Evolutionary conservation across 2,797 vertebrate genomes (phyloP), one percentile per base, ranked within the genome.

Genomic region (Micromesistius poutassou): DNA sequence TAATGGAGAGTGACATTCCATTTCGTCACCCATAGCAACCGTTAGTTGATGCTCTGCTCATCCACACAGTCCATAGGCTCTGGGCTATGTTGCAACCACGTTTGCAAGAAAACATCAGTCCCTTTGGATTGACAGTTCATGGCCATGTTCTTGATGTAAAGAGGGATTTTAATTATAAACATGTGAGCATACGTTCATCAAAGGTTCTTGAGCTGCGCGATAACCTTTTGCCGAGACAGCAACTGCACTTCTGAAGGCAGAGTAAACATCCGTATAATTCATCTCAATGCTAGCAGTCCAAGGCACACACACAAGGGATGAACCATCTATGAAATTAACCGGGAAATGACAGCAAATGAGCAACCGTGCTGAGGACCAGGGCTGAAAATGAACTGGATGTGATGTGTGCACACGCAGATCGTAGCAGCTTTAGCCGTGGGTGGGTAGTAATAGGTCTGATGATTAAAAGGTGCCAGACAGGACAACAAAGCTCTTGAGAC

Each of bases 261-360:
- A 25, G 68, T 1, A 75, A 71, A 77, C 76, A 84, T 86, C 78
- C 83, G 82, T 79, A 82, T 42, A 82, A 82, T 78, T 74, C 74
- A 22, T 80, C 70, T 77, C 83, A 81, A 83, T 84, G 79, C 73
- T 76, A 42, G 25, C 50, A 62, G 71, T 68, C 62, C 9, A 13
- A 68, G 28, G 35, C 19, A 0, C 9, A 79, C 9, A 79, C 40
- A 33, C 30, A 13, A 12, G 74, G 76, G 31, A 74, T 12, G 38
- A 84, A 80, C 73, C 79, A 25, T 79, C 5, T 71, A 14, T 76
- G 42, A 77, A 38, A 79, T 76, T 71, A 35, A 68, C 19, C 31
- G 73, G 33, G 36, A 36, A 30, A 25, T 19, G 81, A 82, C 30
- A 80, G 77, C 81, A 78, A 28, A 75, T 28, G 62, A 68, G 62